Base-by-base conservation (phyloP, 2,113 vertebrate species). In the Thermophis baileyi region DNA sequence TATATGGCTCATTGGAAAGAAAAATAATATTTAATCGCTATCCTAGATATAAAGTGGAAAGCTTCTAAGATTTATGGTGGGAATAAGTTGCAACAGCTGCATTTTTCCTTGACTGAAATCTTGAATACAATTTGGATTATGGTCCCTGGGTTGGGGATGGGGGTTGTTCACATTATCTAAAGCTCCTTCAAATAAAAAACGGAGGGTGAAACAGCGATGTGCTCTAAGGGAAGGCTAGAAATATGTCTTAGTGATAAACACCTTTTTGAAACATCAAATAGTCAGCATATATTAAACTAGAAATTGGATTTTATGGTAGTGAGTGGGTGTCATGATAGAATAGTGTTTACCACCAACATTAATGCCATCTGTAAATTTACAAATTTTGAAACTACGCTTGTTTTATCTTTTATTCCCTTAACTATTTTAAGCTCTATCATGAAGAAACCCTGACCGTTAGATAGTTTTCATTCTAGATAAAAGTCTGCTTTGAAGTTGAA, bases 401-500 rank as follows among this genome's bases (percentile, higher is more conserved):
- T 97, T 96, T 97, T 96, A 95, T 96, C 90, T 46, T 96, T 94
- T 96, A 47, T 6, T 12, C 46, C 96, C 93, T 94, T 92, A 89
- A 93, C 74, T 97, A 97, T 96, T 97, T 97, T 96, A 97, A 98
- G 94, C 89, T 44, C 91, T 94, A 93, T 91, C 0, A 0, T 91
- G 90, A 96, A 97, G 94, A 96, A 96, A 94, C 93, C 91, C 92
- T 96, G 94, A 95, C 90, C 94, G 90, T 88, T 93, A 94, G n/a
- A 92, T 86, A 86, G 94, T 91, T 97, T 96, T 97, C 95, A 69
- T 97, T 97, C 95, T 94, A 96, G 93, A 96, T 95, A 96, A 95
- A 97, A 95, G 94, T 97, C 96, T 92, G 93, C 96, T 96, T 96
- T 96, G 96, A 96, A 97, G 93, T 94, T 57, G 96, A 93, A 87